Base-by-base conservation (phyloP, 2,797 vertebrate genomes). In the Microctenopoma lineatum region DNA sequence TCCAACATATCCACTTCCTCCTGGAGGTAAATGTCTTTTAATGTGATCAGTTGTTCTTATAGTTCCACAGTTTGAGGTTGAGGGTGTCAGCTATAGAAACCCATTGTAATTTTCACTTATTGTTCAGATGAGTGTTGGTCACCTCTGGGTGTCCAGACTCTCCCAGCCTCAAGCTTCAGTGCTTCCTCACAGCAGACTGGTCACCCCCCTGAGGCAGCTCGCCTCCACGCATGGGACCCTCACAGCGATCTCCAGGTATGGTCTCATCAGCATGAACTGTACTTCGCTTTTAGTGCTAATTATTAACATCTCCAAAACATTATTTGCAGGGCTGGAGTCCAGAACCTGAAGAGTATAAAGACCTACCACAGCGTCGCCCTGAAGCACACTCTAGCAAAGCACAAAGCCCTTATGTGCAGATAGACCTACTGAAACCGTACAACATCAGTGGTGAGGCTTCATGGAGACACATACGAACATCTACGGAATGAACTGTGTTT, bases 361-460 rank as follows among this genome's bases (percentile, higher is more conserved):
- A 89, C 12, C 84, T 91, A 14, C 90, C 89, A 1, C 66, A 88
- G 39, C 61, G 52, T 5, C 83, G 86, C 1, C 92, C 91, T 2
- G 92, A 89, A 25, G 89, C 91, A 25, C 91, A 80, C 15, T 27
- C 53, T 0, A 60, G 72, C 46, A 59, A 52, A 62, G 67, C 66
- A 13, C 66, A 48, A 0, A 88, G 87, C 0, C 94, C 92, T 1
- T 95, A 91, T 75, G 83, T 97, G 1, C 95, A 97, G 81, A 90
- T 96, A 50, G 92, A 97, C 86, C 86, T 98, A 38, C 91, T 93
- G 60, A 70, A 41, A 72, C 70, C 87, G 1, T 77, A 84, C 75
- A 97, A 97, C 84, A 91, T 97, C 78, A 97, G 96, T 0, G 96
- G 96, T 97, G 81, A 71, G 53, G 53, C 26, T 32, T 39, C 3